phyloP scores from a whole-genome alignment of 2,888 invertebrate genomes.

The Hirtodrosophila histrioides region DNA sequence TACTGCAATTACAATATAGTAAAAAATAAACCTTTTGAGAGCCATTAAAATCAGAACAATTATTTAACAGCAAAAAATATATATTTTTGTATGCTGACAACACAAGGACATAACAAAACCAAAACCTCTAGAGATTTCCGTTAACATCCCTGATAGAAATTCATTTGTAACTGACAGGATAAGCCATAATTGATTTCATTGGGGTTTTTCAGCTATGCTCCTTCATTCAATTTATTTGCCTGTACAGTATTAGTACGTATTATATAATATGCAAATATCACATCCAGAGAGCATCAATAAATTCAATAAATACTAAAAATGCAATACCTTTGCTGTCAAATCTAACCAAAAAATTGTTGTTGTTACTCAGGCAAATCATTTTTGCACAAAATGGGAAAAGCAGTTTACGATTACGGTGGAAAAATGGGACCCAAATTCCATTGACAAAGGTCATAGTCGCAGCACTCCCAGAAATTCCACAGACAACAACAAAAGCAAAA shows the following conservation, averaged over 20 bases:
- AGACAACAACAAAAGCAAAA: slow-evolving; percentile 27
- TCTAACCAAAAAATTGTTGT: slow-evolving; percentile 39
- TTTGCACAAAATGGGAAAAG: slow-evolving; percentile 37
- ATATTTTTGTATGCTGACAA: no score
- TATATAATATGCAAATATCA: slow-evolving; percentile 26
- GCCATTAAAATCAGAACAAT: no score
- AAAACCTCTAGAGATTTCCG: no score
- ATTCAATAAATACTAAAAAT: slow-evolving; percentile 23
- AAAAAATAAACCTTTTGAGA: no score
- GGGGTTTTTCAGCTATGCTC: no score
- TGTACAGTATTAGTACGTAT: no score
- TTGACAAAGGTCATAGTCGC: slow-evolving; percentile 76
- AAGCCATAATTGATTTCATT: no score
- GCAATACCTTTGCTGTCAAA: slow-evolving; percentile 25
- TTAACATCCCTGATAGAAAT: background rate
- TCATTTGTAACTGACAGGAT: background rate
- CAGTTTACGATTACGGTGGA: slow-evolving; percentile 30
- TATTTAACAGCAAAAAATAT: no score
- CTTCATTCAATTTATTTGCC: background rate
- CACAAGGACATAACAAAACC: no score
- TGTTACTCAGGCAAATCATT: slow-evolving; percentile 40
- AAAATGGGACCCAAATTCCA: slow-evolving; percentile 58
- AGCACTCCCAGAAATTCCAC: slow-evolving; percentile 55
- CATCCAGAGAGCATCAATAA: slow-evolving; percentile 23
- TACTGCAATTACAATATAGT: no score